phyloP scores from a whole-genome alignment of 1,140 invertebrate genomes.

The Aphelinus certus region DNA sequence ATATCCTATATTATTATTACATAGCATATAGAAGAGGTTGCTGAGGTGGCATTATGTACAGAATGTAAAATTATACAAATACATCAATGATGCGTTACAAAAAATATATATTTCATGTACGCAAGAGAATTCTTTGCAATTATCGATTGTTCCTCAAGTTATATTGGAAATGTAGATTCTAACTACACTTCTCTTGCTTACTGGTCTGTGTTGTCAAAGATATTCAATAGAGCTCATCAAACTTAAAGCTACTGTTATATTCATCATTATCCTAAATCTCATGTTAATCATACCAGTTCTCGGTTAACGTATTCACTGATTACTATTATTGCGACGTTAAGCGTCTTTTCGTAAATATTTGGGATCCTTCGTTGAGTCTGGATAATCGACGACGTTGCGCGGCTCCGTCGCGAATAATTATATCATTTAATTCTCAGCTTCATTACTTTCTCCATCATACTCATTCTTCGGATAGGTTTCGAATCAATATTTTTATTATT shows the following conservation, averaged over 20 bases:
- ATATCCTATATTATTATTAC: conserved; percentile 57
- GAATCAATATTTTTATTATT: conserved; percentile 1
- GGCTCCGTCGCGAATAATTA: conserved; percentile 48
- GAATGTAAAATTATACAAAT: conserved; percentile 40
- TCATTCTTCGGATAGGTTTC: neutral
- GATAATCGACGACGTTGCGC: conserved; percentile 53
- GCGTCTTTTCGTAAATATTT: conserved; percentile 26
- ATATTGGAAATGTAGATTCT: too few relatives aligned
- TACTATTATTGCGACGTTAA: conserved; percentile 42
- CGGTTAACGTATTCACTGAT: conserved; percentile 52
- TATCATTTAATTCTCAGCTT: neutral
- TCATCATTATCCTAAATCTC: conserved; percentile 22
- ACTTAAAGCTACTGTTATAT: conserved; percentile 1
- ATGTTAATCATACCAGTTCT: conserved; percentile 49
- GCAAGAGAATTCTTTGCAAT: neutral
- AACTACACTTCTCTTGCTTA: too few relatives aligned
- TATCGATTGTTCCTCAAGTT: neutral
- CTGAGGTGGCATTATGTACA: conserved; percentile 58
- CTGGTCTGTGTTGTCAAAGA: too few relatives aligned
- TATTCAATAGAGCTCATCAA: too few relatives aligned
- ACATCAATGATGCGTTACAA: conserved; percentile 10
- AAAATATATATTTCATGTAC: neutral
- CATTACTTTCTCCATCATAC: neutral
- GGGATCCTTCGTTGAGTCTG: conserved; percentile 44
- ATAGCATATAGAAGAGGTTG: conserved; percentile 54